Percentiles rank a stretch among this genome's conserved stretches.
These are phyloP conservation scores for Eurystomus glaucurus DNA, from an alignment of 2,797 vertebrate species.

Conservation along the genomic window DNA sequence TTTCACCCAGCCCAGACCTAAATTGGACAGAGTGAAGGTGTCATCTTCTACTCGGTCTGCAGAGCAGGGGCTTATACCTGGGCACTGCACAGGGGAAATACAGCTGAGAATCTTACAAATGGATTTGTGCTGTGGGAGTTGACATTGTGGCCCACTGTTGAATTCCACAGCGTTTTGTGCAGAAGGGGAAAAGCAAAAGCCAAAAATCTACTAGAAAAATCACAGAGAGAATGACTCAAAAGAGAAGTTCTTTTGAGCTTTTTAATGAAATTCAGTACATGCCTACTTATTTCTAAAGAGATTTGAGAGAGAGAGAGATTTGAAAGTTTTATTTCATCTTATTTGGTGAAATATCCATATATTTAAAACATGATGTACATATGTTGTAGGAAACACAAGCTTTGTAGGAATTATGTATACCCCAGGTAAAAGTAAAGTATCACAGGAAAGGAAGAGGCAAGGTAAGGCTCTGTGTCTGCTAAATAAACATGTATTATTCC, in stretches of 20 bases:
- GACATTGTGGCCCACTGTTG: not conserved
- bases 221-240: conserved; percentile 8
- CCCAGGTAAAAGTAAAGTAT: conserved; percentile 47
- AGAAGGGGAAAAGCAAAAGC: not conserved
- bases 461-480: conserved; percentile 16
- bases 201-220: conserved; percentile 8
- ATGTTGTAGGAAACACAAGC: conserved; percentile 2
- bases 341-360: conserved; percentile 15
- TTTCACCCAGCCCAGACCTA: not conserved
- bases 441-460: conserved; percentile 36
- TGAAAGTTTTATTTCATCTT: conserved; percentile 46
- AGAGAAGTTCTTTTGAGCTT: conserved; percentile 34
- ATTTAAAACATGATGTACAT: not conserved
- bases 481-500: conserved; percentile 51
- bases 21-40: not conserved
- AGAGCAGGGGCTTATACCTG: not conserved
- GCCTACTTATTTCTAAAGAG: conserved; percentile 40
- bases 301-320: conserved; percentile 39
- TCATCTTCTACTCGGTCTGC: not conserved
- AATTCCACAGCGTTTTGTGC: not conserved
- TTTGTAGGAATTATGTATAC: conserved; percentile 53
- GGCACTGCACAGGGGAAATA: not conserved
- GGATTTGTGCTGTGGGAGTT: not conserved
- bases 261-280: conserved; percentile 41
- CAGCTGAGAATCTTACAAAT: not conserved